Evolutionary conservation across 2,797 vertebrate genomes (phyloP).

Genomic region (Enteromius mattozi): DNA sequence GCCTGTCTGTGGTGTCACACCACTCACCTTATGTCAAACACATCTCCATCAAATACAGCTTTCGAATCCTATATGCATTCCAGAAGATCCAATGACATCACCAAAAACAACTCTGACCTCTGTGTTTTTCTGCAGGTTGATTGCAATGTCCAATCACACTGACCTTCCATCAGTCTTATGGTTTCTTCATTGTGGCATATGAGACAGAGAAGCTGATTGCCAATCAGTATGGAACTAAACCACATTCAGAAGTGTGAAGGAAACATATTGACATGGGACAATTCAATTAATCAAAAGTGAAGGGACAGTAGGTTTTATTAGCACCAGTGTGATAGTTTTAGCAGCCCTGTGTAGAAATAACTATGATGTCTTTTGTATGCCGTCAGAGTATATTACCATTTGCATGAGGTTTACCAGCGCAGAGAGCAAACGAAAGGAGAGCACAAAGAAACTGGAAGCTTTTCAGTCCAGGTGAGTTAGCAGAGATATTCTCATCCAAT

Average conservation of each 20-base stretch:
- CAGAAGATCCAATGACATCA: not conserved
- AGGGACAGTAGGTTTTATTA: conserved; percentile 72
- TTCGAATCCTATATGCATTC: not conserved
- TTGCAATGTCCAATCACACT: not conserved
- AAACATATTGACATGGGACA: conserved; percentile 34
- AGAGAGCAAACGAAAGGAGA: conserved; percentile 25
- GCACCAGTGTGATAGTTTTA: conserved; percentile 71
- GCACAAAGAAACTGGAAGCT: conserved; percentile 4
- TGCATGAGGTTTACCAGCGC: not conserved
- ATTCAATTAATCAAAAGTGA: conserved; percentile 58
- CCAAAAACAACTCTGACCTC: conserved; percentile 14
- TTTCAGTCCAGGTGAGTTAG: conserved; percentile 61
- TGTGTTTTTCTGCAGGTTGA: not conserved
- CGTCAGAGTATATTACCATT: conserved; percentile 60
- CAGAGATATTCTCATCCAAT: conserved; percentile 15
- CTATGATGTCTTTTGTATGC: conserved; percentile 54
- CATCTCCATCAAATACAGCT: not conserved
- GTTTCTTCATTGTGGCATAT: not conserved
- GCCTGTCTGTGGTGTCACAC: not conserved
- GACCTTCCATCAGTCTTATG: conserved; percentile 15
- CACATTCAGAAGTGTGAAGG: conserved; percentile 11
- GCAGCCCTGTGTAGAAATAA: conserved; percentile 72
- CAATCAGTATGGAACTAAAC: not conserved
- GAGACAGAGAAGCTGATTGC: not conserved
- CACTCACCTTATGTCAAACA: conserved; percentile 20